A percentile compares a stretch with the other conserved stretches of the same genome.
These are phyloP conservation scores for Plumapathes pennacea DNA, from an alignment of 92 coral and sea anemone species.

Conservation along the genomic window DNA sequence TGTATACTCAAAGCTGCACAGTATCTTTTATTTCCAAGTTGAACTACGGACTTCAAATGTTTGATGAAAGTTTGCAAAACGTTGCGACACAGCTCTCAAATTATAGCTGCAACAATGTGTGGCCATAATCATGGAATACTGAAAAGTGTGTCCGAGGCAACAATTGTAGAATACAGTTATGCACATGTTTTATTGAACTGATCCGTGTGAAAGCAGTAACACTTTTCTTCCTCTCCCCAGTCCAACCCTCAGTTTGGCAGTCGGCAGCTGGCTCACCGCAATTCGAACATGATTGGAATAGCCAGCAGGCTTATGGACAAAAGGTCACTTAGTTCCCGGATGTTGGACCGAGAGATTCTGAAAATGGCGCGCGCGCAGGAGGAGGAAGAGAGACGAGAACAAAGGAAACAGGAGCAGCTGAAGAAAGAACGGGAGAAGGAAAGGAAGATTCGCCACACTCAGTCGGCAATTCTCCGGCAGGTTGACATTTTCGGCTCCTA, in stretches of 20 bases:
- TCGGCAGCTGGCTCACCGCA: slow-evolving; percentile 38
- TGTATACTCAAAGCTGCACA: too few species aligned
- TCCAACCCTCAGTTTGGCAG: slow-evolving; percentile 16
- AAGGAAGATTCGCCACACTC: slow-evolving; percentile 15
- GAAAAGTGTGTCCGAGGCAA: too few species aligned
- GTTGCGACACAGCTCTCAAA: too few species aligned
- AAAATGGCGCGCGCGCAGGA: slow-evolving; percentile 47
- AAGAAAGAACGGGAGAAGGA: slow-evolving; percentile 16
- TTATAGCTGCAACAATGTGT: too few species aligned
- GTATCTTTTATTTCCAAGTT: too few species aligned
- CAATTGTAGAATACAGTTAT: too few species aligned
- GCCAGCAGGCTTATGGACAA: slow-evolving; percentile 55
- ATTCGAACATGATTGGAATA: slow-evolving; percentile 24
- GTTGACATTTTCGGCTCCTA: slow-evolving; percentile 31
- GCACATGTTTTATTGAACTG: too few species aligned
- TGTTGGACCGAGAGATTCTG: slow-evolving; percentile 37
- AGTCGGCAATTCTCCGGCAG: slow-evolving; percentile 10
- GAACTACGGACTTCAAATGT: too few species aligned
- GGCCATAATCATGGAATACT: too few species aligned
- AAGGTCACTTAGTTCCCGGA: slow-evolving; percentile 28
- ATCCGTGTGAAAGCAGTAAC: too few species aligned
- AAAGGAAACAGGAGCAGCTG: slow-evolving; percentile 12
- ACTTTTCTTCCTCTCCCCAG: slow-evolving; percentile 5
- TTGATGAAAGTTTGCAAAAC: too few species aligned
- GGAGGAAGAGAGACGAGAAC: slow-evolving; percentile 16